Base-by-base conservation (phyloP, 2,797 vertebrate genomes). In the Ctenopoma multispine region DNA sequence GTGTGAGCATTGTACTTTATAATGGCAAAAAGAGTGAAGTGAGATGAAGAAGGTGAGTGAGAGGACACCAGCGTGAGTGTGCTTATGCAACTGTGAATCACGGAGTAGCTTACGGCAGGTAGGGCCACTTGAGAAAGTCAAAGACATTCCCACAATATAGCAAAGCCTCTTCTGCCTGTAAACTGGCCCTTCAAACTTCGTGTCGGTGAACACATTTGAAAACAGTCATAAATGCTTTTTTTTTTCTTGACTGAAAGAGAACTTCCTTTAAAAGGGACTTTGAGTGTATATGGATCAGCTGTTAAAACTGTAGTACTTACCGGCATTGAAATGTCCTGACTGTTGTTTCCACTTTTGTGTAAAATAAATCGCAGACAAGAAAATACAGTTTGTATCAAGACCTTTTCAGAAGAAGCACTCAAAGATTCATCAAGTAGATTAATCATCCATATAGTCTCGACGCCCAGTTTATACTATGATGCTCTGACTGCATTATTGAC, bases 261-360 rank as follows among this genome's bases (percentile, higher is more conserved):
- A 38, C 9, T 21, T 3, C 18, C 31, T 53, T 51, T 60, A 21
- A 55, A 67, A 63, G 15, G 43, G 58, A 7, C 47, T 9, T 3
- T 36, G 24, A 69, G 29, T 48, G 27, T 31, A 46, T 51, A 10
- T 29, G 21, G 23, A 66, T 72, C 60, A 56, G 69, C 31, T 31
- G 36, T 36, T 36, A 10, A 36, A 29, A 21, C 36, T 31, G 62
- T 29, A 62, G n/a, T 29, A 36, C 50, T 59, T 29, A 41, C 5
- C 31, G 24, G 56, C 43, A 44, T 63, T 13, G 68, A 40, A 64
- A 59, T 67, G 27, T 41, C 36, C 56, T 34, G n/a, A 47, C 49
- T 49, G 29, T 57, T 50, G 51, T 74, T 63, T 69, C 18, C n/a
- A 17, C 56, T 76, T 79, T 80, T 83, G 63, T 36, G 73, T 70